Percentiles rank a stretch among this genome's conserved stretches.
Conservation (phyloP, 2,113 vertebrate species). For the Oncorhynchus kisutch region DNA sequence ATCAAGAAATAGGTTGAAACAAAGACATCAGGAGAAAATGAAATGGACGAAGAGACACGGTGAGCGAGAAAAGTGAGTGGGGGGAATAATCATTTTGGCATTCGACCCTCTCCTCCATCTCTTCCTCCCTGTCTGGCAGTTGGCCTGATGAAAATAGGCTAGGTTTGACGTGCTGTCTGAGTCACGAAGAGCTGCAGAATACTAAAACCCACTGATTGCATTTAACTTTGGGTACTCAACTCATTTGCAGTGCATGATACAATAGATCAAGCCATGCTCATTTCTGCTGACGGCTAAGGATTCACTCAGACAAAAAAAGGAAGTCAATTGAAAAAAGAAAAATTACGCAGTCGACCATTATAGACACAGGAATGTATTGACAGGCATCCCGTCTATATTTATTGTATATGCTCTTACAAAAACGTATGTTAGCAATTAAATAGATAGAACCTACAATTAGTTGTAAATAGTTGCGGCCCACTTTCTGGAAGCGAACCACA, state of each 20-base stretch:
- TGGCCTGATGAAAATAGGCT: conserved; percentile 72
- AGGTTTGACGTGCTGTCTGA: conserved; percentile 75
- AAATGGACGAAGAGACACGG: conserved; percentile 35
- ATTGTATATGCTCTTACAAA: conserved; percentile 13
- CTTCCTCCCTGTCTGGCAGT: conserved; percentile 65
- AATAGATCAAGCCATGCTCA: conserved; percentile 57
- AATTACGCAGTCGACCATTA: conserved; percentile 29
- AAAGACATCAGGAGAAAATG: conserved; percentile 45
- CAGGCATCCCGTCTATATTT: conserved; percentile 1
- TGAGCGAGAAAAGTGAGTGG: conserved; percentile 37
- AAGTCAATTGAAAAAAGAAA: conserved; percentile 6
- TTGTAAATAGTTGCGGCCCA: no score
- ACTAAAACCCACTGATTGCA: conserved; percentile 73
- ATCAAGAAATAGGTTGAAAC: conserved; percentile 49
- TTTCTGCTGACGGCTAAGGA: conserved; percentile 57
- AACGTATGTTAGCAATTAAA: no score
- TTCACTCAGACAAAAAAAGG: conserved; percentile 31
- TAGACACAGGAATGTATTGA: conserved; percentile 5
- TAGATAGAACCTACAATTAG: no score
- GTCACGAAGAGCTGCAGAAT: conserved; percentile 70
- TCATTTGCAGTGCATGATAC: conserved; percentile 66
- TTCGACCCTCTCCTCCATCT: conserved; percentile 40
- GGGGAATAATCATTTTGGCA: conserved; percentile 47
- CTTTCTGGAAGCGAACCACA: no score
- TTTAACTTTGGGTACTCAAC: conserved; percentile 68